Percentiles rank a stretch among this genome's conserved stretches.
phyloP scores from a whole-genome alignment of 2,797 vertebrate species.

The Eurystomus glaucurus region DNA sequence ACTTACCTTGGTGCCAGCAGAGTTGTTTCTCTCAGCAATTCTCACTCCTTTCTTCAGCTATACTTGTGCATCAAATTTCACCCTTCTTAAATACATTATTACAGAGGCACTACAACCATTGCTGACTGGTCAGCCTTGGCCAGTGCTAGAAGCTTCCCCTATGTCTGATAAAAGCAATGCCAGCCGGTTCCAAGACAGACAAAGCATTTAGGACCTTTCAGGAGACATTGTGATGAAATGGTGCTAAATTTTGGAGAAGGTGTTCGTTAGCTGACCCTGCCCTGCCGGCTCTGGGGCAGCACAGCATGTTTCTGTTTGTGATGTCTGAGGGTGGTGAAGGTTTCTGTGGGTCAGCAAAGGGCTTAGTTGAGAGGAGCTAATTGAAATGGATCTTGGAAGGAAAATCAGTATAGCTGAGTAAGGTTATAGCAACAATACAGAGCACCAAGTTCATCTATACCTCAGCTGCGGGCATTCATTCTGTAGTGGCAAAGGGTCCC shows the following conservation, averaged over 20 bases:
- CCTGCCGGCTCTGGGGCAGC: not conserved
- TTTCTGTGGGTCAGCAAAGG: not conserved
- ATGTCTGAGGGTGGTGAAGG: not conserved
- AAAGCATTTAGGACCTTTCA: not conserved
- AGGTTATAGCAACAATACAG: not conserved
- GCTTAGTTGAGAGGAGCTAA: not conserved
- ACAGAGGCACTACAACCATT: no score
- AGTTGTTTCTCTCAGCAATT: not conserved
- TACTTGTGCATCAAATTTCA: not conserved
- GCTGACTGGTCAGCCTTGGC: not conserved
- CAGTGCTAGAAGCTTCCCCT: no score
- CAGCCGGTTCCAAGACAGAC: no score
- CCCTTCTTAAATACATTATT: not conserved
- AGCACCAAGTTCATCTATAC: not conserved
- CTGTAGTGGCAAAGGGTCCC: not conserved
- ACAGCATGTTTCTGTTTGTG: not conserved
- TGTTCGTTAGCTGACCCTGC: not conserved
- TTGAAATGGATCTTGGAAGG: not conserved
- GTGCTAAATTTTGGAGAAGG: not conserved
- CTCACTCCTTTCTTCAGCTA: not conserved
- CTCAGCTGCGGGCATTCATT: not conserved
- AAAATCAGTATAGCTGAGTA: not conserved
- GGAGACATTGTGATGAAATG: not conserved
- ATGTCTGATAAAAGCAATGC: no score
- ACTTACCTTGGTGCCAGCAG: no score